phyloP scores from a whole-genome alignment of 2,797 vertebrate species.

The Poeciliopsis paucimaculata region DNA sequence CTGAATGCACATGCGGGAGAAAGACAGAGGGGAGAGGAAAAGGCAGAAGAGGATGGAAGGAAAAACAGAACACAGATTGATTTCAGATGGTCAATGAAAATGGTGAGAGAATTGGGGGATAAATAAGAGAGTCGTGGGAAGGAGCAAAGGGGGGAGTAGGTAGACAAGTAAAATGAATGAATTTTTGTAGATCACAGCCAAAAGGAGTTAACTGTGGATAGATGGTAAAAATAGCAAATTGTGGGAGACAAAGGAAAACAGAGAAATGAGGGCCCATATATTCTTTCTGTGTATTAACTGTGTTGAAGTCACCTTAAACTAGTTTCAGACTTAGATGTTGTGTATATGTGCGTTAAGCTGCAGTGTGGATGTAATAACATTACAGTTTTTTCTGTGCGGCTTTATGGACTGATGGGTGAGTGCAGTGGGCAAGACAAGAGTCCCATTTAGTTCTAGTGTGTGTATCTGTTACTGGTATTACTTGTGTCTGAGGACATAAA shows the following conservation, averaged over 20 bases:
- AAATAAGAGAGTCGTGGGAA: slow-evolving; percentile 40
- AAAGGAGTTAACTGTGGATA: slow-evolving; percentile 17
- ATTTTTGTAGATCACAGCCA: slow-evolving; percentile 45
- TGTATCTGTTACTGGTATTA: slow-evolving; percentile 14
- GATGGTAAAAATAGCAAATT: slow-evolving; percentile 31
- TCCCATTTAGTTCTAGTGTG: slow-evolving; percentile 83
- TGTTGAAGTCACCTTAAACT: slow-evolving; percentile 79
- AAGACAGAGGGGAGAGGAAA: slow-evolving; percentile 39
- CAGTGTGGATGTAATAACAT: slow-evolving; percentile 94
- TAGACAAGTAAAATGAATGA: slow-evolving; percentile 49
- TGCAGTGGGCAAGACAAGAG: slow-evolving; percentile 90
- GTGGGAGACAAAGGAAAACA: background rate
- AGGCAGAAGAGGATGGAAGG: slow-evolving; percentile 39
- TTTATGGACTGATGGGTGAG: slow-evolving; percentile 88
- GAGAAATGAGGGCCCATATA: background rate
- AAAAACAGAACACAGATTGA: slow-evolving; percentile 65
- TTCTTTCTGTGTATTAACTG: slow-evolving; percentile 73
- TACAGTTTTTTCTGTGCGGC: slow-evolving; percentile 87
- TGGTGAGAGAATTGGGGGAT: slow-evolving; percentile 55
- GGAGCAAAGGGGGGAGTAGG: slow-evolving; percentile 30
- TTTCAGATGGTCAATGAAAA: slow-evolving; percentile 72
- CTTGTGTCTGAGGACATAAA: slow-evolving; percentile 8
- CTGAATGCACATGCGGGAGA: slow-evolving; percentile 34
- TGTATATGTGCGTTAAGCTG: slow-evolving; percentile 45
- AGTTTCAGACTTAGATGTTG: slow-evolving; percentile 71